Percentiles rank a stretch among this genome's conserved stretches.
phyloP scores from a whole-genome alignment of 2,888 invertebrate species.

The Dendrolimus pini region DNA sequence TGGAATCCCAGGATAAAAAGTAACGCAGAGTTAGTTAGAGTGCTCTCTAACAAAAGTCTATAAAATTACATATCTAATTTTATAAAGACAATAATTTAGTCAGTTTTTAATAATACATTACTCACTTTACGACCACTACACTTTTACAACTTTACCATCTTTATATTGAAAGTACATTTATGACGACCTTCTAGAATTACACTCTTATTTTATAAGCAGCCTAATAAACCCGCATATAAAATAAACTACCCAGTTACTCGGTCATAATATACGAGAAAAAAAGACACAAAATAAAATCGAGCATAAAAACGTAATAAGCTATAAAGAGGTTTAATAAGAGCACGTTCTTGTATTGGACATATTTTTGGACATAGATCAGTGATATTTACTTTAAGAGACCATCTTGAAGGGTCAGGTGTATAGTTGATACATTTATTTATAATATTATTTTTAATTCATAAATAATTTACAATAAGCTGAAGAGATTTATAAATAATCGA shows the following conservation, averaged over 20 bases:
- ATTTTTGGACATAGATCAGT: conserved; percentile 39
- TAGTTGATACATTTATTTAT: too few species aligned
- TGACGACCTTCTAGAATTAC: not conserved
- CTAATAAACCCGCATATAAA: not conserved
- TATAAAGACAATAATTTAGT: too few species aligned
- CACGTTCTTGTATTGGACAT: conserved; percentile 39
- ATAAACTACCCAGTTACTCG: not conserved
- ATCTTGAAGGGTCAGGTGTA: conserved; percentile 36
- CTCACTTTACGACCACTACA: too few species aligned
- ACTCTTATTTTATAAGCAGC: not conserved
- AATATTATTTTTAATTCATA: too few species aligned
- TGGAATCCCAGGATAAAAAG: too few species aligned
- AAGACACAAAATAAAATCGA: conserved; percentile 28
- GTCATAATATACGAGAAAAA: conserved; percentile 14
- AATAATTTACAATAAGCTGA: too few species aligned
- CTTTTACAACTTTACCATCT: not conserved
- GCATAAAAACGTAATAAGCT: conserved; percentile 43
- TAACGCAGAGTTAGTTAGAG: too few species aligned
- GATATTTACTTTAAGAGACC: conserved; percentile 51
- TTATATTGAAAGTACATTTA: not conserved
- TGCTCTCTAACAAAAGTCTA: too few species aligned
- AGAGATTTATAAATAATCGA: too few species aligned
- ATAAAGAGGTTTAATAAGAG: conserved; percentile 53
- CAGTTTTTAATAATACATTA: too few species aligned
- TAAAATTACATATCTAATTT: too few species aligned